A percentile compares a stretch with the other conserved stretches of the same genome.
These are phyloP conservation scores for Globodera ellingtonae DNA, from an alignment of 1,140 invertebrate species.

Conservation along the genomic window DNA sequence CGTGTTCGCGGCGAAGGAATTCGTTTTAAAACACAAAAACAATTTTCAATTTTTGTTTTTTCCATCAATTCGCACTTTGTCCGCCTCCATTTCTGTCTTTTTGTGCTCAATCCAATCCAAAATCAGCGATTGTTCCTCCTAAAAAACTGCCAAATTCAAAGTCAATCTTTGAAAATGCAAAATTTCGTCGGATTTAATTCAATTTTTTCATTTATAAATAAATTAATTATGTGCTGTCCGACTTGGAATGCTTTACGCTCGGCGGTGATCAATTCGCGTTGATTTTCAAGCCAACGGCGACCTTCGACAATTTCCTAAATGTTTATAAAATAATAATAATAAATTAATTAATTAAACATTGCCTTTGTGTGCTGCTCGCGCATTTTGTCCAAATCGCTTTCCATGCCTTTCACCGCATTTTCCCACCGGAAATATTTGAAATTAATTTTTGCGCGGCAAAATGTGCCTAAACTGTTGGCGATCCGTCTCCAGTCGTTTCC, in stretches of 20 bases:
- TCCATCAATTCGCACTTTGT: slow-evolving; percentile 33
- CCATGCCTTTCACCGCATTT: slow-evolving; percentile 31
- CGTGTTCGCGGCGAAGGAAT: slow-evolving; percentile 49
- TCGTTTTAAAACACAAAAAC: slow-evolving; percentile 30
- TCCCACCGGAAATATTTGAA: not conserved
- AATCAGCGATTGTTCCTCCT: slow-evolving; percentile 46
- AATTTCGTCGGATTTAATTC: no score
- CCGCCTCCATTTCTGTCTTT: slow-evolving; percentile 46
- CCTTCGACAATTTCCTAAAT: slow-evolving; percentile 37
- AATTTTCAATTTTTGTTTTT: not conserved
- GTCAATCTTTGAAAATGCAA: no score
- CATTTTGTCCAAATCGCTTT: slow-evolving; percentile 46
- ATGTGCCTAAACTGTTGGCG: not conserved
- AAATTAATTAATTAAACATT: not conserved
- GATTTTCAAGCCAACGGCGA: slow-evolving; percentile 46
- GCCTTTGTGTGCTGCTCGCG: slow-evolving; percentile 19
- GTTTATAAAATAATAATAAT: not conserved
- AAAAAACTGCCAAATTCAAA: not conserved
- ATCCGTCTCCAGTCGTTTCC: slow-evolving; percentile 32
- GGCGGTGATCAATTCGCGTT: slow-evolving; percentile 30
- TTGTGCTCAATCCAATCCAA: slow-evolving; percentile 43
- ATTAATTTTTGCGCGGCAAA: no score
- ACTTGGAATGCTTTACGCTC: slow-evolving; percentile 49
- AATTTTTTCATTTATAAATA: not conserved
- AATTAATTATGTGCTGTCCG: not conserved